A percentile compares a stretch with the other conserved stretches of the same genome.
These are phyloP conservation scores for Sebastes elongatus DNA, from an alignment of 2,797 vertebrate species.

Conservation along the genomic window DNA sequence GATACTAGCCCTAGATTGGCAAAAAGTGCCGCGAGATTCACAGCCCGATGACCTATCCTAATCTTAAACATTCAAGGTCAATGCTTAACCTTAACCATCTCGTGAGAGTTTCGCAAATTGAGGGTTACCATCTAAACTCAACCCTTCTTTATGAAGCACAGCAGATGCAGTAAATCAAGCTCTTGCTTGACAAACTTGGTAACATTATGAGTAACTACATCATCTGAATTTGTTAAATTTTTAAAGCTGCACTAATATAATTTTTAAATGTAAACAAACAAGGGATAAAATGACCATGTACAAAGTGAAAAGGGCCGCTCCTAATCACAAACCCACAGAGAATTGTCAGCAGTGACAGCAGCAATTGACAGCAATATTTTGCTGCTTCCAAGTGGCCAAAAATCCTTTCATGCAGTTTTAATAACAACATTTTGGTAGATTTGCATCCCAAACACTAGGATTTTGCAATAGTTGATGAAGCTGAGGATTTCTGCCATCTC, in stretches of 20 bases:
- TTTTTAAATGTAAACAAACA: too few species aligned
- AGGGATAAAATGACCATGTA: not conserved
- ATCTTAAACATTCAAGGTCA: not conserved
- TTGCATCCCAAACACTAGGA: not conserved
- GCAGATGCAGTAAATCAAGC: not conserved
- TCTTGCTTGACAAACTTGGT: not conserved
- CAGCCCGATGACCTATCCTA: not conserved
- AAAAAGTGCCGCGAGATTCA: rapidly evolving
- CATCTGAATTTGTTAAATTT: too few species aligned
- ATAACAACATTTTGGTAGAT: not conserved
- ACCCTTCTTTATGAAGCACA: not conserved
- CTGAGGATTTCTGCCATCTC: not conserved
- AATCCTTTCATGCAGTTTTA: not conserved
- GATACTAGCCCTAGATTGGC: not conserved
- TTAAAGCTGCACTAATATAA: not conserved
- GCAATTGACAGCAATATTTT: not conserved
- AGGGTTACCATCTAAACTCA: not conserved
- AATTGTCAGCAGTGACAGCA: too few species aligned
- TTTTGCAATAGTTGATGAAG: not conserved
- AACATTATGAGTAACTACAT: not conserved
- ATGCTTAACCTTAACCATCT: not conserved
- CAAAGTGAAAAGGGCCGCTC: not conserved
- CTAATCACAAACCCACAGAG: not conserved
- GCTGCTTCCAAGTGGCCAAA: not conserved
- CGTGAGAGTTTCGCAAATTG: not conserved